phyloP scores from a whole-genome alignment of 2,113 vertebrate genomes.

The Charina bottae region DNA sequence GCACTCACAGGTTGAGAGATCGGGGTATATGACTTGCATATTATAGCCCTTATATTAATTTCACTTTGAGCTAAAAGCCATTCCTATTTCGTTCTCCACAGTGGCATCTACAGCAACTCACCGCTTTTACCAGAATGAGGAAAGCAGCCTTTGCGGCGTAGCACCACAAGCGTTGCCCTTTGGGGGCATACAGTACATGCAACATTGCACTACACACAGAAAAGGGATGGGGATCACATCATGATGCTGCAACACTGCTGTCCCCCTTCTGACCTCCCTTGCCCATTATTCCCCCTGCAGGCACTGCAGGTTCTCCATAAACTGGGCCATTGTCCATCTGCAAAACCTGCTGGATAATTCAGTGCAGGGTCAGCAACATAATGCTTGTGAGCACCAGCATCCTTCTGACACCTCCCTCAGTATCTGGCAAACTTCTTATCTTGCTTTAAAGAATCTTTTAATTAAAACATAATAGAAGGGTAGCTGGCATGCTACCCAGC shows the following conservation, averaged over 20 bases:
- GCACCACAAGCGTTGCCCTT: neutral
- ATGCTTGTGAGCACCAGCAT: neutral
- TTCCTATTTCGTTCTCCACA: neutral
- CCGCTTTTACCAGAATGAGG: neutral
- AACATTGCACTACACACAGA: neutral
- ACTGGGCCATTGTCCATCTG: neutral
- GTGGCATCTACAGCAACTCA: neutral
- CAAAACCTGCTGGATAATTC: neutral
- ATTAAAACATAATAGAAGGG: neutral
- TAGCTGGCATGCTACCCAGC: neutral
- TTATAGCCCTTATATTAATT: neutral
- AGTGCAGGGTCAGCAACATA: neutral
- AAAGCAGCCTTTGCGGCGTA: too few species aligned
- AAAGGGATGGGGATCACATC: neutral
- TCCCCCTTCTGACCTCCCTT: neutral
- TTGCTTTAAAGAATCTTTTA: neutral
- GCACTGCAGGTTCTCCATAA: neutral
- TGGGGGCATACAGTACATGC: neutral
- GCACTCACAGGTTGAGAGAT: neutral
- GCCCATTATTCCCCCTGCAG: neutral
- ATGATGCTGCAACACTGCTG: neutral
- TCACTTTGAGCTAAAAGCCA: neutral
- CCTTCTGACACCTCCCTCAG: neutral
- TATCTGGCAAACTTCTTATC: neutral
- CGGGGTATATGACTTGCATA: neutral